Evolutionary conservation across 2,797 vertebrate genomes (phyloP), one percentile per base, ranked within the genome.

Genomic region (Crocodylus rhombifer): DNA sequence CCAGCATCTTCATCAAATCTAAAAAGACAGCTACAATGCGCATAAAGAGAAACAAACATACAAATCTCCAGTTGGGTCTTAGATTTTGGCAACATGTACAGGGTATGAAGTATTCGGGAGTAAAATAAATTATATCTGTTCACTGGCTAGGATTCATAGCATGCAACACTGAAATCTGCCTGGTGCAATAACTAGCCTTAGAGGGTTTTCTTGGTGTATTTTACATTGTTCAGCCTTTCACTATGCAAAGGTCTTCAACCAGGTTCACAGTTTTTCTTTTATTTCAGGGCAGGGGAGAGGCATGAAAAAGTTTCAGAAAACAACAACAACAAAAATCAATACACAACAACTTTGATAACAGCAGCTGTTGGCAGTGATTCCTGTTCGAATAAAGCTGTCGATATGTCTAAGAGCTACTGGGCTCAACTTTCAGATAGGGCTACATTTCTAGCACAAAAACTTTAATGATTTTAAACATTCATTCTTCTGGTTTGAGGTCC

Each of bases 361-460:
- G 92, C 79, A 92, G 71, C 42, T 88, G 84, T 80, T 95, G 92
- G 83, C 80, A 90, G 13, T 30, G 30, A 74, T 77, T 58, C 67
- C 93, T 75, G 87, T 95, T 87, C 91, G 82, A 97, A 97, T 96
- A 95, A 91, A 97, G 82, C 86, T 94, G 94, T 97, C 96, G 96
- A 95, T 97, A 94, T 1, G 92, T 82, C 65, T 18, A 71, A 88
- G 84, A 91, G 91, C 75, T 93, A 61, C 94, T 95, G 92, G 87
- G 91, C 57, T 61, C 84, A 87, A 69, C 79, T 93, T 95, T 61
- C 92, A 87, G 2, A 91, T 78, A 84, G 28, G 93, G 76, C 80
- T 92, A 94, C 56, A 30, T 85, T 93, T n/a, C 63, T 79, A 84
- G 83, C 84, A 86, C 87, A 82, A 94, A 85, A 96, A 92, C 95